These are phyloP conservation scores for Solen grandis DNA, from an alignment of 1,140 invertebrate genomes.

Conservation along the genomic window DNA sequence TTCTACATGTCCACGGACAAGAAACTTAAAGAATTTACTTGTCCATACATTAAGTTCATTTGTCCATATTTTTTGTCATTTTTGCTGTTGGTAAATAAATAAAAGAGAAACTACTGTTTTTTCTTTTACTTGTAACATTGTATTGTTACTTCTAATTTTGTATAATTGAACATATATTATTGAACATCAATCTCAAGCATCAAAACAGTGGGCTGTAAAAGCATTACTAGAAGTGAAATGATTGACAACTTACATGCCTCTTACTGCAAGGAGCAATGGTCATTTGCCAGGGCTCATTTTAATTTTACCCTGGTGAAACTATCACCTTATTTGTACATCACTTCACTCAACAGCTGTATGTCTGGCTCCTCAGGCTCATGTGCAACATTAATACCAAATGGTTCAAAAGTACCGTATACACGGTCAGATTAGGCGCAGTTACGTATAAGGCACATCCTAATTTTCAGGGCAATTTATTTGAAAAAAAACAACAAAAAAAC, in stretches of 20 bases:
- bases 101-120: too few species aligned
- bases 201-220: too few species aligned
- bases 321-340: constrained; percentile 5
- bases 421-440: too few species aligned
- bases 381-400: neutral
- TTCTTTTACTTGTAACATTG: too few species aligned
- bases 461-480: too few species aligned
- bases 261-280: constrained; percentile 23
- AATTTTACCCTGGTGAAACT: constrained; percentile 4
- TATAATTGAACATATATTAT: too few species aligned
- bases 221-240: neutral
- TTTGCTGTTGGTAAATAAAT: too few species aligned
- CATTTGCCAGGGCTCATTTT: neutral
- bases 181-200: too few species aligned
- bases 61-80: constrained; percentile 3
- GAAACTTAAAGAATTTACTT: constrained; percentile 7
- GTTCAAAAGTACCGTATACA: constrained; percentile 2
- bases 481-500: too few species aligned
- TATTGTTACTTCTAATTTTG: too few species aligned
- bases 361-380: neutral
- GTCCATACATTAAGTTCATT: constrained; percentile 3
- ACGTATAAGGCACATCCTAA: too few species aligned
- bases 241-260: too few species aligned
- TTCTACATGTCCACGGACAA: constrained; percentile 5
- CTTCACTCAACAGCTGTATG: neutral